These are phyloP conservation scores for Aphelinus atriplicis DNA, from an alignment of 1,140 invertebrate species.

Conservation along the genomic window DNA sequence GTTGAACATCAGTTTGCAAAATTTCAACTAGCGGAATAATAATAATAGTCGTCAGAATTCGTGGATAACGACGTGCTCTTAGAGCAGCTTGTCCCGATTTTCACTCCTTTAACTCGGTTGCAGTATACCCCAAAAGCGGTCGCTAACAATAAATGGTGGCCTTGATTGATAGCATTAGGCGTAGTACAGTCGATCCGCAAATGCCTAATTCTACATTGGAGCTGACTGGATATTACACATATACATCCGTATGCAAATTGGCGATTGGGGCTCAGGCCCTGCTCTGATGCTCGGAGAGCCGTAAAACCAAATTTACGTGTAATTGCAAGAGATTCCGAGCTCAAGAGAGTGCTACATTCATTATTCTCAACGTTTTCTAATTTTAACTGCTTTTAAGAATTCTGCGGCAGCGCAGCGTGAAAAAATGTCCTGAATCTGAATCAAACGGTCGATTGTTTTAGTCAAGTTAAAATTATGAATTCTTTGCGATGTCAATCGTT, in stretches of 20 bases:
- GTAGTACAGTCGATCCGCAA: not conserved
- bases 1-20: too few species aligned
- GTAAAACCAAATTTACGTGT: too few species aligned
- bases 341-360: not conserved
- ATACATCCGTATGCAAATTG: slow-evolving; percentile 18
- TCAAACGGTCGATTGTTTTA: too few species aligned
- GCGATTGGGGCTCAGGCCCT: not conserved
- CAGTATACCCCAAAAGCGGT: not conserved
- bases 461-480: too few species aligned
- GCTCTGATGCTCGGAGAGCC: not conserved
- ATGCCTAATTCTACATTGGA: not conserved
- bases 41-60: not conserved
- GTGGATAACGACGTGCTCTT: too few species aligned
- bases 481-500: too few species aligned
- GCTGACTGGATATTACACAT: not conserved
- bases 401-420: too few species aligned
- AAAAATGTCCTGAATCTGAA: too few species aligned
- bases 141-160: not conserved
- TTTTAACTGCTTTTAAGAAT: not conserved
- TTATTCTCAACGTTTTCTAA: not conserved
- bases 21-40: not conserved
- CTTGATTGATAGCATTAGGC: not conserved
- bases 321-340: too few species aligned
- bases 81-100: too few species aligned
- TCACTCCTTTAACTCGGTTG: too few species aligned